These are phyloP conservation scores for Ctenochaetus hawaiiensis DNA, from an alignment of 2,797 vertebrate genomes.

Conservation along the genomic window DNA sequence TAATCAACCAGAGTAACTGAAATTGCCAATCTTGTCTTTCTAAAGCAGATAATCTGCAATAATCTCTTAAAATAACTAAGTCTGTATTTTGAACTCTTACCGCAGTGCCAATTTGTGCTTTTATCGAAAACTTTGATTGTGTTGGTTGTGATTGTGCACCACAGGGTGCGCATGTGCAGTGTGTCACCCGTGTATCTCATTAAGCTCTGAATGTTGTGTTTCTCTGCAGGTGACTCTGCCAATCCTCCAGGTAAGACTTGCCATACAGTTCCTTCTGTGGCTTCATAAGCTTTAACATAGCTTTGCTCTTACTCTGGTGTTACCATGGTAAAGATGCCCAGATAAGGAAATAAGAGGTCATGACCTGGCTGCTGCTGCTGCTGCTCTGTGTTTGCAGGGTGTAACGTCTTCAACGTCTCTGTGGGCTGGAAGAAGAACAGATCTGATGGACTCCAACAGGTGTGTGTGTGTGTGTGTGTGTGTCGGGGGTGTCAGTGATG, in stretches of 20 bases:
- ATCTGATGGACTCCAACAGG: conserved; percentile 72
- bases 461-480: conserved; percentile 51
- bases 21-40: neutral
- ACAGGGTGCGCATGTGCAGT: neutral
- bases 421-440: conserved; percentile 73
- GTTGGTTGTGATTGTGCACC: neutral
- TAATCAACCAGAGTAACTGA: neutral
- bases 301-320: conserved; percentile 9
- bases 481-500: neutral
- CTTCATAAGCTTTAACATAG: conserved; percentile 10
- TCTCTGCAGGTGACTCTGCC: conserved; percentile 83
- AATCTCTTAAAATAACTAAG: neutral
- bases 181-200: neutral
- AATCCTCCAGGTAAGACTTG: conserved; percentile 87
- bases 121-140: neutral
- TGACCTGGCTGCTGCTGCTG: conserved; percentile 27
- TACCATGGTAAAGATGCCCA: conserved; percentile 23
- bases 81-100: neutral
- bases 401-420: conserved; percentile 86
- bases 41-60: neutral
- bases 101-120: neutral
- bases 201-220: conserved; percentile 27
- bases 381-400: conserved; percentile 76
- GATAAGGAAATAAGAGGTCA: conserved; percentile 18
- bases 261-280: neutral